These are phyloP conservation scores for Ara ararauna DNA, from an alignment of 2,797 vertebrate genomes.

Conservation along the genomic window DNA sequence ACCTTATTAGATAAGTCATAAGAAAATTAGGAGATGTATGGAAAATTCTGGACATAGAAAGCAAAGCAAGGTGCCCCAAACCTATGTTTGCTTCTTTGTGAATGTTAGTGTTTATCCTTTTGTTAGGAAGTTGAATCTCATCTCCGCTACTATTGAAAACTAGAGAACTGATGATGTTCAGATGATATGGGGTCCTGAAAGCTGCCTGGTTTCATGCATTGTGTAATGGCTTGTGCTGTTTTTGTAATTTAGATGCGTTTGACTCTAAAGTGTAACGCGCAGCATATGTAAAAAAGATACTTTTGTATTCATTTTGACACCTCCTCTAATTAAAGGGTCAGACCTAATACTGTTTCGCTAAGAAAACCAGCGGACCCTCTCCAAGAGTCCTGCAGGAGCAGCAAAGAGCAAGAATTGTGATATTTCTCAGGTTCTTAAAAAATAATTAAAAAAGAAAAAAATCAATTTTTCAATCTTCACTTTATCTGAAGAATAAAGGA, in stretches of 20 bases:
- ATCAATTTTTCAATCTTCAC: not conserved
- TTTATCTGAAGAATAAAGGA: not conserved
- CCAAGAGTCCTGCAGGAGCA: not conserved
- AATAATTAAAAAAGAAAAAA: not conserved
- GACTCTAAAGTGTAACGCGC: not conserved
- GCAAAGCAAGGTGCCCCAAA: not conserved
- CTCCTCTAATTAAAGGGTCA: not conserved
- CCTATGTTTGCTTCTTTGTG: not conserved
- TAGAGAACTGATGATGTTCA: not conserved
- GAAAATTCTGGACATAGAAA: not conserved
- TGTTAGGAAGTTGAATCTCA: not conserved
- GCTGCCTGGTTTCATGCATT: not conserved
- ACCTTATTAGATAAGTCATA: not conserved
- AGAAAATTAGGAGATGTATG: not conserved
- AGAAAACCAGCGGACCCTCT: not conserved
- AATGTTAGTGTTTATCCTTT: not conserved
- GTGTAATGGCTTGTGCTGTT: not conserved
- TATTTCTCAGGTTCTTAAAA: not conserved
- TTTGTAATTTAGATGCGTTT: not conserved
- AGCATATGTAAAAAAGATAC: not conserved
- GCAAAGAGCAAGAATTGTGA: not conserved
- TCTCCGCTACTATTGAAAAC: not conserved
- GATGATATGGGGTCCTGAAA: not conserved
- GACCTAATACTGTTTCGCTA: not conserved
- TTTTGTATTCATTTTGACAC: slow-evolving; percentile 8